phyloP scores from a whole-genome alignment of 2,888 invertebrate genomes.

The Drosophila kuntzei region DNA sequence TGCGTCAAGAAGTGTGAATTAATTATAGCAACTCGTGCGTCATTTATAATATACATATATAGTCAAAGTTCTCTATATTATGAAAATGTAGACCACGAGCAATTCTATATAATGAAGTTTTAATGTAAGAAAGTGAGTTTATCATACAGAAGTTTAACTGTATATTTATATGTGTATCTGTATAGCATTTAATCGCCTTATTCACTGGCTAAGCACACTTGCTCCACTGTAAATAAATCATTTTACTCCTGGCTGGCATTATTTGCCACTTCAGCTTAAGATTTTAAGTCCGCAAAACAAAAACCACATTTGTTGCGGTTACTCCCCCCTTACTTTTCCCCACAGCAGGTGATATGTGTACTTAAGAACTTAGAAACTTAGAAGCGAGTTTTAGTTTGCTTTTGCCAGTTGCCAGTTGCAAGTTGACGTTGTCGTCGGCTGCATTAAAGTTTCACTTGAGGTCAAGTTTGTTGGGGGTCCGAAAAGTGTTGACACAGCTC shows the following conservation, averaged over 20 bases:
- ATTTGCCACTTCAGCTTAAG: constrained; percentile 57
- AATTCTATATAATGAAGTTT: not conserved
- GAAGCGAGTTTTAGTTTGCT: constrained; percentile 61
- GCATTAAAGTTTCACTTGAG: constrained; percentile 64
- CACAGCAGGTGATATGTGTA: constrained; percentile 65
- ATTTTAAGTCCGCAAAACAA: constrained; percentile 48
- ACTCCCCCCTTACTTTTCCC: not conserved
- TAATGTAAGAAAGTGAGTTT: not conserved
- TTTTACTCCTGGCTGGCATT: constrained; percentile 47
- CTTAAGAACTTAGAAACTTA: constrained; percentile 71
- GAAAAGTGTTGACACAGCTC: constrained; percentile 59
- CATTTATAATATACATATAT: constrained; percentile 13
- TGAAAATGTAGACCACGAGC: too few relatives aligned
- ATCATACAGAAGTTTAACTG: not conserved
- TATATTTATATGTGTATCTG: not conserved
- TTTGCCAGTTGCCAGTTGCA: constrained; percentile 28
- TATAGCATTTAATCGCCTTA: constrained; percentile 44
- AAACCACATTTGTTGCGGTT: constrained; percentile 66
- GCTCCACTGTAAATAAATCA: constrained; percentile 61
- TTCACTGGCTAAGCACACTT: constrained; percentile 6
- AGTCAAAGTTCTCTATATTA: not conserved
- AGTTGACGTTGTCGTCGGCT: constrained; percentile 55
- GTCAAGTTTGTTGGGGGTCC: constrained; percentile 44
- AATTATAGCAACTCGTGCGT: constrained; percentile 51
- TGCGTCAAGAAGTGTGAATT: constrained; percentile 27